These are phyloP conservation scores for Sminthurinus aureus DNA, from an alignment of 2,888 invertebrate species.

Conservation along the genomic window DNA sequence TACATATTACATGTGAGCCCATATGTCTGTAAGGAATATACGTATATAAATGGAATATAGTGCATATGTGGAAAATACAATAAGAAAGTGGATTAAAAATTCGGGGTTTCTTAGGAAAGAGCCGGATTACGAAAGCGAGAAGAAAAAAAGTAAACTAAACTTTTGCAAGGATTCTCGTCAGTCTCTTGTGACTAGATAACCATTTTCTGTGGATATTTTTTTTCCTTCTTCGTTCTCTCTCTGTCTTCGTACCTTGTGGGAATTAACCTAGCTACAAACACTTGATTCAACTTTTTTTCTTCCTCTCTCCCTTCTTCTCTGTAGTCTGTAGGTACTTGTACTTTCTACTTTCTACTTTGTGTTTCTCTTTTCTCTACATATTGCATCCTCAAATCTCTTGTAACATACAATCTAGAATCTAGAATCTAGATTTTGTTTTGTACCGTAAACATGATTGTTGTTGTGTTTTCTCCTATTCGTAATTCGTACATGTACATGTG, in stretches of 20 bases:
- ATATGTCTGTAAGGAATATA: too few species aligned
- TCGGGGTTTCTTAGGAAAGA: constrained; percentile 56
- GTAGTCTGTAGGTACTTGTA: too few species aligned
- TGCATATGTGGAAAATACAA: constrained; percentile 18
- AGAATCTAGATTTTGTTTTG: neutral
- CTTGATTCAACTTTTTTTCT: constrained; percentile 12
- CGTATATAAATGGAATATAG: neutral
- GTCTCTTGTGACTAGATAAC: constrained; percentile 40
- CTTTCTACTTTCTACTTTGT: neutral
- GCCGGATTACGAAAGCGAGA: constrained; percentile 53
- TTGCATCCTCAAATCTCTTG: neutral
- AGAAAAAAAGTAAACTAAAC: constrained; percentile 51
- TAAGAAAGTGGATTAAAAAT: constrained; percentile 60
- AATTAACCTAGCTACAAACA: constrained; percentile 34
- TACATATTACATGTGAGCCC: too few species aligned
- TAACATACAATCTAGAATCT: too few species aligned
- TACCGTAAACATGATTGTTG: constrained; percentile 17
- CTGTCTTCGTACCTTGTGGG: constrained; percentile 34
- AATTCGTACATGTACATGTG: too few species aligned
- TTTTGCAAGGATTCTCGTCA: constrained; percentile 56
- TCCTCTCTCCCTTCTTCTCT: neutral
- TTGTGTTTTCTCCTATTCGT: neutral
- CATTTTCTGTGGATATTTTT: constrained; percentile 36
- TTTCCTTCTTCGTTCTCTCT: constrained; percentile 17
- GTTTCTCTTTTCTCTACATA: too few species aligned